Conservation (phyloP, 1,140 invertebrate species). For the Aphelinus atriplicis region DNA sequence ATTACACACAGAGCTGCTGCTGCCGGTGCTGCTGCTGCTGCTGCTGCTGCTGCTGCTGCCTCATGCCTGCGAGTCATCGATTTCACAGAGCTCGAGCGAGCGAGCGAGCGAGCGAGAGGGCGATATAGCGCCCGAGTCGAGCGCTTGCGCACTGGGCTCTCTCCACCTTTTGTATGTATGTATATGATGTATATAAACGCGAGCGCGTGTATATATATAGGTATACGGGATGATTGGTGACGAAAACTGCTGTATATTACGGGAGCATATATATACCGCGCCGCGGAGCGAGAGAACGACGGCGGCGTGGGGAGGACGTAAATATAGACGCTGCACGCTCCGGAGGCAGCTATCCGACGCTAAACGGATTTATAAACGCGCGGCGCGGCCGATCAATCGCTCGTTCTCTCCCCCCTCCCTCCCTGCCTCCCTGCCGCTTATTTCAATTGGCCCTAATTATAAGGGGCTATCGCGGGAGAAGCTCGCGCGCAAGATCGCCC, state of each 20-base stretch:
- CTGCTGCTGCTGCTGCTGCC: neutral
- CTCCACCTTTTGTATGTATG: no score
- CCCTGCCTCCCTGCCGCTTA: neutral
- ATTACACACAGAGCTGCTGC: neutral
- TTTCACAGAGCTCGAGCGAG: conserved; percentile 45
- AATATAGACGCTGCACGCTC: neutral
- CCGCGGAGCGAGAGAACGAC: neutral
- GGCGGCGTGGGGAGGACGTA: neutral
- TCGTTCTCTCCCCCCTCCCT: neutral
- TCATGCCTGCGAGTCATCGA: conserved; percentile 47
- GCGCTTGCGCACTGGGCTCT: neutral
- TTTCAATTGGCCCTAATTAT: conserved; percentile 36
- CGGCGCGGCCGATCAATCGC: conserved; percentile 21
- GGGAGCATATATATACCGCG: neutral
- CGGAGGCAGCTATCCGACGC: no score
- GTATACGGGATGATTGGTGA: conserved; percentile 51
- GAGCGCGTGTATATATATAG: no score
- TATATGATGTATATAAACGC: no score
- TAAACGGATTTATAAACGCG: neutral
- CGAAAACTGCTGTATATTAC: conserved; percentile 46
- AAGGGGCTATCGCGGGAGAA: neutral
- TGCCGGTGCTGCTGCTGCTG: neutral
- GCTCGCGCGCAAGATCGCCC: neutral
- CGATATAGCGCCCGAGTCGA: neutral
- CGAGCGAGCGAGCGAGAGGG: conserved; percentile 1